Evolutionary conservation across 2,888 invertebrate genomes (phyloP).

Genomic region (Drosophila meridionalis): DNA sequence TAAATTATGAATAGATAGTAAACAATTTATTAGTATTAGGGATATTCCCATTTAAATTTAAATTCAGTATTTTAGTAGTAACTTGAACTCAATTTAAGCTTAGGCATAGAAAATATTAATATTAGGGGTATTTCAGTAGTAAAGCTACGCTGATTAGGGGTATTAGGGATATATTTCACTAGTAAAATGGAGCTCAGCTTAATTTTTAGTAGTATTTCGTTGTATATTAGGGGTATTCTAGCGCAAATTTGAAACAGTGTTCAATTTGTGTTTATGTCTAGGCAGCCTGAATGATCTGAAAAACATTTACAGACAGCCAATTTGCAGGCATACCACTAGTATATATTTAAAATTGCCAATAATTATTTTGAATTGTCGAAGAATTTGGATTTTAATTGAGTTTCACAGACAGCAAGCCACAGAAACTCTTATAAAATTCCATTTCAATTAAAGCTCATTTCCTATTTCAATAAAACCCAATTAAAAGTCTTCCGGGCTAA

Average conservation of each 20-base stretch:
- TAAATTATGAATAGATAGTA: neutral
- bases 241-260: neutral
- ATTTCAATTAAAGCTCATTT: constrained; percentile 3
- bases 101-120: neutral
- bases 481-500: constrained; percentile 1
- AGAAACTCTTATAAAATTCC: neutral
- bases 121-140: neutral
- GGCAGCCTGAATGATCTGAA: neutral
- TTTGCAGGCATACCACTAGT: neutral
- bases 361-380: neutral
- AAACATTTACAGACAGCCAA: neutral
- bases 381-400: constrained; percentile 3
- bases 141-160: too few species aligned
- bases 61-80: too few species aligned
- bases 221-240: neutral
- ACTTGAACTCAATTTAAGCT: neutral
- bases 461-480: constrained; percentile 2
- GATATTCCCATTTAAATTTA: neutral
- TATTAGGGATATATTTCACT: neutral
- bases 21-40: neutral
- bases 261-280: neutral
- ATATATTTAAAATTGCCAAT: neutral
- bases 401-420: neutral
- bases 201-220: neutral
- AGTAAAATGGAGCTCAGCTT: neutral